Evolutionary conservation across 2,797 vertebrate species (phyloP).

Genomic region (Hemitrygon akajei): DNA sequence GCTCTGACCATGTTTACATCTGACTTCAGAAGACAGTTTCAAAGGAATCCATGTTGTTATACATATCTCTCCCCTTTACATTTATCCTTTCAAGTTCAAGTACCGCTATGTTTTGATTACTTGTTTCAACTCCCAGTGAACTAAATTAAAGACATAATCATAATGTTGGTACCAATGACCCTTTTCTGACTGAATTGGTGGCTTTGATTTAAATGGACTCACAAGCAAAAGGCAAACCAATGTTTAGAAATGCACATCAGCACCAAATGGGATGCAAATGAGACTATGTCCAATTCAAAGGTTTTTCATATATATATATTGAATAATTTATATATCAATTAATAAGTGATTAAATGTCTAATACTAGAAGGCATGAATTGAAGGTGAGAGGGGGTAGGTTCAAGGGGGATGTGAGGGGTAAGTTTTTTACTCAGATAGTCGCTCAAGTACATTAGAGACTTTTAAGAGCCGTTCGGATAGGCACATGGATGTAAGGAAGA

Average conservation of each 20-base stretch:
- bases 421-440: no score
- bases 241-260: not conserved
- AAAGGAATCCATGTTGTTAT: conserved; percentile 23
- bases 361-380: no score
- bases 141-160: not conserved
- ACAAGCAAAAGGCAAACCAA: not conserved
- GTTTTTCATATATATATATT: not conserved
- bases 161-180: not conserved
- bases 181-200: not conserved
- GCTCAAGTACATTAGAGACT: no score
- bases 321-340: not conserved
- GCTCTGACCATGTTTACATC: conserved; percentile 48
- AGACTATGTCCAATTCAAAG: not conserved
- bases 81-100: not conserved
- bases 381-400: no score
- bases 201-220: not conserved
- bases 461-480: no score
- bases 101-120: not conserved
- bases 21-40: conserved; percentile 51
- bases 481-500: no score
- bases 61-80: not conserved
- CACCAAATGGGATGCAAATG: not conserved
- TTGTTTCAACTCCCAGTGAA: not conserved
- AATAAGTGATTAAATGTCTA: no score
- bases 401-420: no score